Percentiles rank a stretch among this genome's conserved stretches.
Conservation (phyloP, 1,140 invertebrate species). For the Plodia interpunctella region DNA sequence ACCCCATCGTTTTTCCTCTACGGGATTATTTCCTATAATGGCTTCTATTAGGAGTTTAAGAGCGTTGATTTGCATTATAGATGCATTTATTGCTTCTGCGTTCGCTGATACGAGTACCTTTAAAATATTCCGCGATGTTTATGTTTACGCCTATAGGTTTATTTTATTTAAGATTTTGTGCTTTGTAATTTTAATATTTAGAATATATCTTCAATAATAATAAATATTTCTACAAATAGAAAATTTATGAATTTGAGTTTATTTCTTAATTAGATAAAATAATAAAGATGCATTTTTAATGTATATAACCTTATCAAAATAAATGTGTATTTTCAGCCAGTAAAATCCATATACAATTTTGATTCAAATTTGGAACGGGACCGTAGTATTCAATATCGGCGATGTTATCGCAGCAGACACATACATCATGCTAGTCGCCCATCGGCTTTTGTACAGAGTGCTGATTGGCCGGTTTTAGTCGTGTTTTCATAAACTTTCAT, state of each 20-base stretch:
- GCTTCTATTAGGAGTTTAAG: conserved; percentile 45
- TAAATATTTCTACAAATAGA: too few relatives aligned
- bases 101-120: not conserved
- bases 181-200: too few relatives aligned
- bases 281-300: too few relatives aligned
- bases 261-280: too few relatives aligned
- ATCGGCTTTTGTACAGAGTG: conserved; percentile 2
- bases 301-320: too few relatives aligned
- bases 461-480: not conserved
- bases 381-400: not conserved
- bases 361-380: not conserved
- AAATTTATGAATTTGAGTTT: too few relatives aligned
- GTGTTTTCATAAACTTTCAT: not conserved
- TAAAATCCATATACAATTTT: too few relatives aligned
- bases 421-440: not conserved
- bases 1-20: conserved; percentile 29
- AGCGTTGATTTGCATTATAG: conserved; percentile 42
- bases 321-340: too few relatives aligned
- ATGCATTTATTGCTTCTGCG: conserved; percentile 20
- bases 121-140: not conserved
- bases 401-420: not conserved
- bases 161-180: too few relatives aligned
- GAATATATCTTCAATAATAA: too few relatives aligned
- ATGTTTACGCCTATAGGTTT: not conserved
- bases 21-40: conserved; percentile 36